Conservation (phyloP, 2,113 vertebrate genomes). For the Odocoileus virginianus region DNA sequence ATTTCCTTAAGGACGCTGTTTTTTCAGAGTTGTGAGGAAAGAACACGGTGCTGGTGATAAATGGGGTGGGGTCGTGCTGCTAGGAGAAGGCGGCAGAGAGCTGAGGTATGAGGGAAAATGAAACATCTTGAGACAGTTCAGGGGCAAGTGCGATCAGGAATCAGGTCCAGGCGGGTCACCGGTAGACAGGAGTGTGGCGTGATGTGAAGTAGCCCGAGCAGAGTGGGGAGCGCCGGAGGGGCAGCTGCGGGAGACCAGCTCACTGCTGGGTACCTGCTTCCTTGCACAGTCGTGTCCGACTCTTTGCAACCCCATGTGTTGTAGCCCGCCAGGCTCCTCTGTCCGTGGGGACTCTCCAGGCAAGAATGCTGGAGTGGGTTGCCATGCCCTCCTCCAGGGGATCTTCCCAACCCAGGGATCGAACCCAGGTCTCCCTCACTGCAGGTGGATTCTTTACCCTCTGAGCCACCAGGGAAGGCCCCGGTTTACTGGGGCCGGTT, state of each 20-base stretch:
- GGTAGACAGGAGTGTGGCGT: background rate
- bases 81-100: background rate
- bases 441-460: background rate
- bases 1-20: background rate
- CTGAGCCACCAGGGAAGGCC: background rate
- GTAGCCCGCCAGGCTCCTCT: background rate
- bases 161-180: background rate
- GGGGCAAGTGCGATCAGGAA: background rate
- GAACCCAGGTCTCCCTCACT: background rate
- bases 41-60: background rate
- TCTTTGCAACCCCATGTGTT: background rate
- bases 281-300: background rate
- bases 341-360: background rate
- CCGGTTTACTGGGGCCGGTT: accelerated
- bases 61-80: background rate
- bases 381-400: background rate
- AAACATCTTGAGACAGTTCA: background rate
- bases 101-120: background rate
- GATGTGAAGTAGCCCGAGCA: background rate
- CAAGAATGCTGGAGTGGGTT: background rate
- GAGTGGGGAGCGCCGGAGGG: background rate
- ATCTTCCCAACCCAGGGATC: background rate
- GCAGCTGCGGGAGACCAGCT: background rate
- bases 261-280: background rate
- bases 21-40: background rate